Percentiles rank a stretch among this genome's conserved stretches.
Evolutionary conservation across 2,113 vertebrate species (phyloP).

Genomic region (Bos indicus): DNA sequence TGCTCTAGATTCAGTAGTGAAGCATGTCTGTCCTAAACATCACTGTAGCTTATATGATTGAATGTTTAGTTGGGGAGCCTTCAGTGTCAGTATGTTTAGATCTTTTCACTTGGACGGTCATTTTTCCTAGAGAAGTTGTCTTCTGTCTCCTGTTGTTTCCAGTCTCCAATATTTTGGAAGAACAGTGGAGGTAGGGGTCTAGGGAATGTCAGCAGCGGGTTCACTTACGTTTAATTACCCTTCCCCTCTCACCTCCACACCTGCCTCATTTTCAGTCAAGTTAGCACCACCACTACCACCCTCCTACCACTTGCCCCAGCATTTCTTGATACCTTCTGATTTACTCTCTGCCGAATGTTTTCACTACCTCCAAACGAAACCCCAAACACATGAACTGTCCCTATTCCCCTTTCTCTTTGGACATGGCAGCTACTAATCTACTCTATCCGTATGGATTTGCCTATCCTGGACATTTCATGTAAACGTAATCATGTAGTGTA

Average conservation of each 20-base stretch:
- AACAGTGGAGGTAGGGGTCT: background rate
- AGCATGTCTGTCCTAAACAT: background rate
- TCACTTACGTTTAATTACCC: background rate
- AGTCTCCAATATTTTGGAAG: background rate
- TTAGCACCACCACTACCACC: background rate
- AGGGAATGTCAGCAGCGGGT: background rate
- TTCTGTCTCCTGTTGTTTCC: background rate
- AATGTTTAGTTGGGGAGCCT: background rate
- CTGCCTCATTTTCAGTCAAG: background rate
- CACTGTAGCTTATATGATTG: background rate
- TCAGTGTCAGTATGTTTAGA: background rate
- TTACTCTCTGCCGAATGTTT: background rate
- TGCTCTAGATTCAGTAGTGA: background rate
- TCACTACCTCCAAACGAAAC: background rate
- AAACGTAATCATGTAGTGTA: background rate
- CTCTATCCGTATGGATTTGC: background rate
- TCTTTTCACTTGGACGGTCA: background rate
- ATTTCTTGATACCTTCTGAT: background rate
- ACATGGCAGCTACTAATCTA: background rate
- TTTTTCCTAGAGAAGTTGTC: background rate
- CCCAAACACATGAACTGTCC: background rate
- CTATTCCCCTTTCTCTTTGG: background rate
- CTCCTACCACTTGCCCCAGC: background rate
- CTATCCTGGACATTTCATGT: background rate
- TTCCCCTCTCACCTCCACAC: background rate